Evolutionary conservation across 2,888 invertebrate species (phyloP), one percentile per base, ranked within the genome.

Genomic region (Trissoscelio sp.): DNA sequence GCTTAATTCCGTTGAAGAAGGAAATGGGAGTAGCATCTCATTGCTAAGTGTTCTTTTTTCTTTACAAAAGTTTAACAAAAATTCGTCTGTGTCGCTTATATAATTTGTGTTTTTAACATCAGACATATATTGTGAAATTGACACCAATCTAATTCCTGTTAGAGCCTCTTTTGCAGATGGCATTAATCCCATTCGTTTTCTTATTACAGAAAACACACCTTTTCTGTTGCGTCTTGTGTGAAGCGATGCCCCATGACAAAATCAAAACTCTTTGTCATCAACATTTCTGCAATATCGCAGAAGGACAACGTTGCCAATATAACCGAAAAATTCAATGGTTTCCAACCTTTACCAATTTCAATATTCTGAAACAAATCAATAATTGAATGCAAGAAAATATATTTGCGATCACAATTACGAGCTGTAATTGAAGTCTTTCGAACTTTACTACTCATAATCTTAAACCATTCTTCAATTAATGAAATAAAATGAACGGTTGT

Each of bases 401-500:
- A 72, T 51, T 60, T 72, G 1, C 14, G 4, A 16, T 72, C 72
- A 20, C 60, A 28, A 28, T 72, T 72, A 24, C 72, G 48, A n/a
- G 2, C 34, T 34, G 70, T 70, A 4, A 70, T 70, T 5, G 46
- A 46, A 0, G 70, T 70, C 48, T 70, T 70, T 22, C 20, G 31
- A 3, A 57, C n/a, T 57, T 58, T 57, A n/a, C n/a, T n/a, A n/a
- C n/a, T n/a, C n/a, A n/a, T n/a, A n/a, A n/a, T n/a, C n/a, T n/a
- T n/a, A n/a, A n/a, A n/a, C n/a, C n/a, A n/a, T n/a, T n/a, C n/a
- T n/a, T n/a, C n/a, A n/a, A n/a, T n/a, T n/a, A n/a, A n/a, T n/a
- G n/a, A n/a, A 20, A 70, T 34, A 12, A 70, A 70, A 44, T 57
- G 46, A 1, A 48, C 70, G 3, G 70, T 70, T 11, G 70, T 70